phyloP scores from a whole-genome alignment of 2,113 vertebrate species.

The Andinoacara biseriatus region DNA sequence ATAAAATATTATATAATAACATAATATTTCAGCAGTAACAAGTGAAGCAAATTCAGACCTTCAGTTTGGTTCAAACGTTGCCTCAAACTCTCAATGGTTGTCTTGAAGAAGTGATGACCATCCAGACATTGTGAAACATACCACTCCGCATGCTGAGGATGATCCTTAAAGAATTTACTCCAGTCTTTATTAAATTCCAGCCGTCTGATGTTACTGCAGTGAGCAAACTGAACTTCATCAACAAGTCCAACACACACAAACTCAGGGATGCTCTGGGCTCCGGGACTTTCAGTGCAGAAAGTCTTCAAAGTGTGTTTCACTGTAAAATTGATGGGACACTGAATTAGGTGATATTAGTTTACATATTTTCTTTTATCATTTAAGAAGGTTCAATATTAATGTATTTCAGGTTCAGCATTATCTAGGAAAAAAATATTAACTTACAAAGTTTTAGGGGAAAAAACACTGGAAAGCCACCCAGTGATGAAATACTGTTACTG shows the following conservation, averaged over 20 bases:
- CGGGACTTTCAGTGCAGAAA: not conserved
- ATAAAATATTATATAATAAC: too few species aligned
- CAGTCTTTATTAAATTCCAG: not conserved
- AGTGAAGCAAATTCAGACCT: not conserved
- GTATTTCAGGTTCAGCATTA: too few species aligned
- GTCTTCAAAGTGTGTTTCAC: not conserved
- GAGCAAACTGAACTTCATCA: not conserved
- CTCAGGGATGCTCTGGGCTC: not conserved
- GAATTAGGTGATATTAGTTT: not conserved
- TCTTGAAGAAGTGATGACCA: not conserved
- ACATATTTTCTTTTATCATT: too few species aligned
- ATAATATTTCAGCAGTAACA: not conserved
- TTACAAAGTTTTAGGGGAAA: too few species aligned
- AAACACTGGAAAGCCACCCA: too few species aligned
- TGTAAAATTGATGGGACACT: not conserved
- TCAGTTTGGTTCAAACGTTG: not conserved
- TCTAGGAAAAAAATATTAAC: too few species aligned
- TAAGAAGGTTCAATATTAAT: too few species aligned
- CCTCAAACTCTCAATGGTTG: not conserved
- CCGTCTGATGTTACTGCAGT: not conserved
- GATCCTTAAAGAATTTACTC: accelerated
- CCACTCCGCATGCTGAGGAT: not conserved
- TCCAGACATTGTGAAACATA: not conserved
- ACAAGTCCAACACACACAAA: not conserved
- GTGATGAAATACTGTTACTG: too few species aligned